A percentile compares a stretch with the other conserved stretches of the same genome.
These are phyloP conservation scores for Mionectes olivaceus DNA, from an alignment of 2,797 vertebrate species.

Conservation along the genomic window DNA sequence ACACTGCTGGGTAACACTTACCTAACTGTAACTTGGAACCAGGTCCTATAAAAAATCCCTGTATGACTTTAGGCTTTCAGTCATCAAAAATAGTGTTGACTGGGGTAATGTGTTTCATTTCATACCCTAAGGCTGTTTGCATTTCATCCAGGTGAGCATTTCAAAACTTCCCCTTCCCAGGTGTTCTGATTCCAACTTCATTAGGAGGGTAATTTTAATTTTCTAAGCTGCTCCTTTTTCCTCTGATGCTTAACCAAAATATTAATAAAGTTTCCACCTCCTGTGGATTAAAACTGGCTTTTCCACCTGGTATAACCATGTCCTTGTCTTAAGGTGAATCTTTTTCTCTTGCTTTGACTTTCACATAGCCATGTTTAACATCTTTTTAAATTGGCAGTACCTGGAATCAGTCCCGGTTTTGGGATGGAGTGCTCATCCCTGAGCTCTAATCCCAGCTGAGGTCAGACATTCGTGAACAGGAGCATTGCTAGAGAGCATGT, in stretches of 20 bases:
- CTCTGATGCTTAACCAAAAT: neutral
- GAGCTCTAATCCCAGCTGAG: neutral
- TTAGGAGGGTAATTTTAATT: neutral
- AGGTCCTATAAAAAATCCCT: neutral
- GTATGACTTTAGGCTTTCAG: neutral
- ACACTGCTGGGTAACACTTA: neutral
- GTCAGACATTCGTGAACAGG: neutral
- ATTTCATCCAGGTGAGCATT: neutral
- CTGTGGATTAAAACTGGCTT: neutral
- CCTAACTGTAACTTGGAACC: neutral
- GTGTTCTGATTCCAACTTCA: neutral
- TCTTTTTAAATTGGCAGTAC: neutral
- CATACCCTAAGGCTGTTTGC: neutral
- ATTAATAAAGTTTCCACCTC: neutral
- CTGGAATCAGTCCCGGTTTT: neutral
- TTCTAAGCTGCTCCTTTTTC: neutral
- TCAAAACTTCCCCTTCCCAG: neutral
- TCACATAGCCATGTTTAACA: neutral
- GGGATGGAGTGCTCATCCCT: neutral
- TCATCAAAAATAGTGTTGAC: neutral
- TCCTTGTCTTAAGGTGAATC: neutral
- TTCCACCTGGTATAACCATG: neutral
- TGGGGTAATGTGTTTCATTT: neutral
- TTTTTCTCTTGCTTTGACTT: neutral
- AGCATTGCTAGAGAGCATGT: neutral